These are phyloP conservation scores for Aspidiotus destructor DNA, from an alignment of 2,888 invertebrate species.

Conservation along the genomic window DNA sequence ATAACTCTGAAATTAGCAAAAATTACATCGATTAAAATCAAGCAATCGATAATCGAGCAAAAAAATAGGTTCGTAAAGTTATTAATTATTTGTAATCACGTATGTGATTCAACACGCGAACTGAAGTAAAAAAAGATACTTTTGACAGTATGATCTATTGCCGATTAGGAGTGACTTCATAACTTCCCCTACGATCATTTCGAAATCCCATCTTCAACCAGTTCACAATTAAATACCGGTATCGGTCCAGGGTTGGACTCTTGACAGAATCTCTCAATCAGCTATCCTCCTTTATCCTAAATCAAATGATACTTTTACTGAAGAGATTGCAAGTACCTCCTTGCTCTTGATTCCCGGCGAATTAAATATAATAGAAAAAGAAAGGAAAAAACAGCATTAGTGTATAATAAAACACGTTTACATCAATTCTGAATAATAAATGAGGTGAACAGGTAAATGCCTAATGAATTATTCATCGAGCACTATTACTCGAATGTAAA, in stretches of 20 bases:
- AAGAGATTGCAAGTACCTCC: conserved; percentile 28
- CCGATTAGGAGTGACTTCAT: no score
- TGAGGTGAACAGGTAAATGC: conserved; percentile 33
- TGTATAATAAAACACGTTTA: conserved; percentile 28
- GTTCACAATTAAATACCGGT: no score
- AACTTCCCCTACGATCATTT: no score
- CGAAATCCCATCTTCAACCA: no score
- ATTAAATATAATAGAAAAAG: conserved; percentile 15
- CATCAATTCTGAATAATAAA: conserved; percentile 32
- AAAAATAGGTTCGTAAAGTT: no score
- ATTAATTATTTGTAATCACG: no score
- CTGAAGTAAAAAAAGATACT: no score
- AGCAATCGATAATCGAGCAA: not conserved
- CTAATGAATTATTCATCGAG: conserved; percentile 30
- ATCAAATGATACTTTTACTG: not conserved
- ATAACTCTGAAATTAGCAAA: not conserved
- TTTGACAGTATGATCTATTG: no score
- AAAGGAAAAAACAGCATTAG: conserved; percentile 8
- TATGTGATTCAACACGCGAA: no score
- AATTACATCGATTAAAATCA: not conserved
- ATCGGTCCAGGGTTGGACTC: no score
- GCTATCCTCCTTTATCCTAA: no score
- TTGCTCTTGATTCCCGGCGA: not conserved
- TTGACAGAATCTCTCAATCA: no score
- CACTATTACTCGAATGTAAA: conserved; percentile 28